Conservation (phyloP, 1,140 invertebrate species). For the Tribolium madens region DNA sequence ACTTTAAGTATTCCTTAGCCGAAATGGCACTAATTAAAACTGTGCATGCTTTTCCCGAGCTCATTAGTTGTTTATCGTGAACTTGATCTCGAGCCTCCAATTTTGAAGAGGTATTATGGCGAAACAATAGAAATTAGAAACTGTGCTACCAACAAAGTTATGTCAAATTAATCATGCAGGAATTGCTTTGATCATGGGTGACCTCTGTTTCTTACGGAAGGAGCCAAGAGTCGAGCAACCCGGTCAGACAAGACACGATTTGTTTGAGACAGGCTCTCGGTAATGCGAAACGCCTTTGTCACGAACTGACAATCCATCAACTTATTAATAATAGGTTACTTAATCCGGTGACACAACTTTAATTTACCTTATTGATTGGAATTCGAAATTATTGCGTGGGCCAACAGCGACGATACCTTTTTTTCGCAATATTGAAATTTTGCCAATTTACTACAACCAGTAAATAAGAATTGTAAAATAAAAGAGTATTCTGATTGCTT, state of each 20-base stretch:
- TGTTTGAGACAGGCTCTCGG: constrained; percentile 44
- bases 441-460: too few species aligned
- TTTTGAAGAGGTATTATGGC: too few species aligned
- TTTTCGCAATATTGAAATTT: not conserved
- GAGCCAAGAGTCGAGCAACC: constrained; percentile 47
- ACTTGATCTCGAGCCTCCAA: constrained; percentile 12
- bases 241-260: constrained; percentile 54
- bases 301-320: constrained; percentile 57
- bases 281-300: constrained; percentile 56
- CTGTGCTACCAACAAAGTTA: constrained; percentile 37
- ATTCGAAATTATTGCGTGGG: constrained; percentile 44
- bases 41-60: constrained; percentile 20
- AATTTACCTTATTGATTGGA: constrained; percentile 48
- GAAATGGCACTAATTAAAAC: constrained; percentile 40
- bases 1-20: constrained; percentile 35
- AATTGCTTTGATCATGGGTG: constrained; percentile 45
- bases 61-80: constrained; percentile 17
- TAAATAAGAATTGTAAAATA: too few species aligned
- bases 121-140: constrained; percentile 39
- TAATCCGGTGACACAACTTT: constrained; percentile 52
- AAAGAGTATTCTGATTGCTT: too few species aligned
- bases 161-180: constrained; percentile 49
- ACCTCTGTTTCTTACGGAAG: constrained; percentile 52
- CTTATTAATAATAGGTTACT: constrained; percentile 55
- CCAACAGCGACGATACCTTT: not conserved